Base-by-base conservation (phyloP, 2,888 invertebrate genomes). In the Ectemnius cavifrons region DNA sequence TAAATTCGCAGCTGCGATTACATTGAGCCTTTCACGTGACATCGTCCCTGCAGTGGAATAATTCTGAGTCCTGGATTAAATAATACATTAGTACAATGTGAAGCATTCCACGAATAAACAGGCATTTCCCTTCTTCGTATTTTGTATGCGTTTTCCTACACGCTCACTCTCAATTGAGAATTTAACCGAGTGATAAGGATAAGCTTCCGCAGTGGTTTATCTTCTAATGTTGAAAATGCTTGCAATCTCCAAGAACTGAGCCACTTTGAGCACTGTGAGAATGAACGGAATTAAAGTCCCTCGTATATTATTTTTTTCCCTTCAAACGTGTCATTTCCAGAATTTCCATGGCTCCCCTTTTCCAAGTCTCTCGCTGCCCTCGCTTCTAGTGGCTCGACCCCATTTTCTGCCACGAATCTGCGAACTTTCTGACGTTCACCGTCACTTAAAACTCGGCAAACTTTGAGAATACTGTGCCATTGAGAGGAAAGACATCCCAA, bases 161-260 rank as follows among this genome's bases (percentile, higher is more conserved):
- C n/a, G 1, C 28, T 3, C 59, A 59, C 66, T 74, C 72, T 18
- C 68, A 28, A 46, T 46, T 37, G 67, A 74, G 77, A 57, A 63
- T 61, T 52, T 70, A 71, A 81, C 71, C 62, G 71, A 74, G 63
- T 46, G 20, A 6, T 37, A 11, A 28, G 61, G 56, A 63, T 45
- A 58, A 45, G 20, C 52, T 52, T 67, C 18, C 20, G 65, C 58
- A 63, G 63, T 52, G 67, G 28, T 60, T 73, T 73, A 70, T 70
- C 47, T 64, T 75, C 74, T 58, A 73, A 80, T 63, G 78, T 77
- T 63, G 69, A 14, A 69, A 73, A 61, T 67, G 66, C 58, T 52
- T 49, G 64, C 47, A 60, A 27, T 59, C 67, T 73, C 63, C 13
- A 11, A 65, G 56, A 69, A 67, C 23, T 23, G 23, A 23, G 23